phyloP scores from a whole-genome alignment of 2,797 vertebrate species.

The Naso thynnoides region DNA sequence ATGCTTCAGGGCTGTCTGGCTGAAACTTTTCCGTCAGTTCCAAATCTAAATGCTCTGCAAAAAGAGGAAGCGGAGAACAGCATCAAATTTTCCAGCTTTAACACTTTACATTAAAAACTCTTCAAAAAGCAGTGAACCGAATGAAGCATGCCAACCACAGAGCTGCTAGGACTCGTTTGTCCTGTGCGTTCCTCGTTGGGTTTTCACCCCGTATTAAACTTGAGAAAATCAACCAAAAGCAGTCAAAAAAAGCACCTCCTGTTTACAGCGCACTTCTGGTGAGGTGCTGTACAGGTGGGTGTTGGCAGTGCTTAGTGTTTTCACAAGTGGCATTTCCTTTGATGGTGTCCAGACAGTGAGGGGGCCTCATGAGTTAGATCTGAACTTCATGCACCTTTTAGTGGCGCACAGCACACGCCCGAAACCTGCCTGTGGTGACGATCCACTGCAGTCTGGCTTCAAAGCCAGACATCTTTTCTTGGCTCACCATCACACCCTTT shows the following conservation, averaged over 20 bases:
- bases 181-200: neutral
- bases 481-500: neutral
- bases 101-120: neutral
- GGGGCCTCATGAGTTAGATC: neutral
- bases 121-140: constrained; percentile 20
- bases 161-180: constrained; percentile 18
- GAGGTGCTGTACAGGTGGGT: constrained; percentile 8
- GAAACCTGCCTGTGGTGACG: constrained; percentile 39
- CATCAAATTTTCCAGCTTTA: neutral
- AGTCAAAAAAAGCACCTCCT: constrained; percentile 56
- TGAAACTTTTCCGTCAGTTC: constrained; percentile 22
- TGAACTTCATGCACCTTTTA: constrained; percentile 1
- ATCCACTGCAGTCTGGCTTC: constrained; percentile 45
- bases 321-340: constrained; percentile 33
- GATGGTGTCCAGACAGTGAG: neutral
- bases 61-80: constrained; percentile 31
- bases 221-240: neutral
- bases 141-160: neutral
- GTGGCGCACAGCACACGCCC: neutral
- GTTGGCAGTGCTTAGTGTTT: neutral
- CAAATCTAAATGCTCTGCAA: constrained; percentile 18
- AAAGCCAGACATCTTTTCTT: neutral
- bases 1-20: constrained; percentile 51
- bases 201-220: neutral
- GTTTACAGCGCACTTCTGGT: constrained; percentile 41